Conservation (phyloP, 1,140 invertebrate genomes). For the Papilio aristodemus region DNA sequence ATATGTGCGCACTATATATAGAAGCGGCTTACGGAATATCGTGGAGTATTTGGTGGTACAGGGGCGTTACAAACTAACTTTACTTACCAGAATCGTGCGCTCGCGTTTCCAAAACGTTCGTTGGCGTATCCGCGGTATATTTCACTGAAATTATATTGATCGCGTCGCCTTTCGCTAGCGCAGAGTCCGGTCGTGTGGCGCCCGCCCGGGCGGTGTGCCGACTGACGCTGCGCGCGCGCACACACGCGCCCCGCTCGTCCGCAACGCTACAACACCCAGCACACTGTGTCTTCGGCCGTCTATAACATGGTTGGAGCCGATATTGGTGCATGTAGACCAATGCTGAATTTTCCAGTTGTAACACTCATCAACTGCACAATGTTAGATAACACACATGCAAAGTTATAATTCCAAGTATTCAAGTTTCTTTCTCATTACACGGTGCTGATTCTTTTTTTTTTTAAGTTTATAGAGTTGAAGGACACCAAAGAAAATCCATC, state of each 20-base stretch:
- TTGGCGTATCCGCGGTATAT: conserved; percentile 66
- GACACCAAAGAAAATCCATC: neutral
- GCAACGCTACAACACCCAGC: conserved; percentile 22
- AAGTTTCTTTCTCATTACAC: neutral
- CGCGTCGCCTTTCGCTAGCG: conserved; percentile 66
- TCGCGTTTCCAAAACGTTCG: conserved; percentile 55
- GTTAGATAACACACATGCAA: neutral
- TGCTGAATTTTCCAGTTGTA: neutral
- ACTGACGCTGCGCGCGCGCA: conserved; percentile 65
- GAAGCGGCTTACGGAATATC: conserved; percentile 43
- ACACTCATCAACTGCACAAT: neutral
- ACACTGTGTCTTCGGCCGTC: conserved; percentile 33
- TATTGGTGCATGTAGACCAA: neutral
- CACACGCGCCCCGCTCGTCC: conserved; percentile 34
- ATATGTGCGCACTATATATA: conserved; percentile 61
- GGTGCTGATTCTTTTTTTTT: neutral
- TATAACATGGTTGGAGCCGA: neutral
- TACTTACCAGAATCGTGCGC: conserved; percentile 76
- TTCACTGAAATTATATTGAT: conserved; percentile 69
- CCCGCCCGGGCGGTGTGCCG: conserved; percentile 78
- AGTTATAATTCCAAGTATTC: neutral
- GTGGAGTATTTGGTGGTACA: conserved; percentile 38
- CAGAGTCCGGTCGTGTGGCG: conserved; percentile 77
- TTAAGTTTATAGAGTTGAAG: neutral
- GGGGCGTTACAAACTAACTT: conserved; percentile 27